Conservation (phyloP, 2,888 invertebrate genomes). For the Listrodromus nycthemerus region DNA sequence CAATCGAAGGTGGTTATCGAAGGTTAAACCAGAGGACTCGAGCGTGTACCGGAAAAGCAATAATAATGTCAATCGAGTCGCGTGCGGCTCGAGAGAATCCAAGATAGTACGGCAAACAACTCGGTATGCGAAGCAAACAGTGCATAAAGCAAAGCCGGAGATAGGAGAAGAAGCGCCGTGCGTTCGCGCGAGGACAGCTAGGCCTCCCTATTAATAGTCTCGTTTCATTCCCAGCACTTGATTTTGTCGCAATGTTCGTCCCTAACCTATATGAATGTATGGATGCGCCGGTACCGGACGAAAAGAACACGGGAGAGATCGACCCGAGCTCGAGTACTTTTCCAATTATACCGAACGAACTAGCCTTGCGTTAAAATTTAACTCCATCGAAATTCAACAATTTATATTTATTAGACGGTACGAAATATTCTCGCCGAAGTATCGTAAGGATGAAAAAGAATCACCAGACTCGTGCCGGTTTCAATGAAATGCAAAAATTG, state of each 20-base stretch:
- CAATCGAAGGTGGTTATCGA: background rate
- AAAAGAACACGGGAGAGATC: background rate
- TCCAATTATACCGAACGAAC: background rate
- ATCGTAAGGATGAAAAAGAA: background rate
- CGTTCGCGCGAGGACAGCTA: conserved; percentile 53
- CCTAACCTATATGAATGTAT: background rate
- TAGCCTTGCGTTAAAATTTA: background rate
- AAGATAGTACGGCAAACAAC: conserved; percentile 19
- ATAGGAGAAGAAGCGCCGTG: background rate
- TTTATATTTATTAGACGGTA: background rate
- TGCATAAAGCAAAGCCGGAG: conserved; percentile 15
- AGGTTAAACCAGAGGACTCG: background rate
- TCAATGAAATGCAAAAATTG: background rate
- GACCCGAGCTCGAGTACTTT: background rate
- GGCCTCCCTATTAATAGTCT: conserved; percentile 60
- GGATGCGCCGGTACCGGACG: background rate
- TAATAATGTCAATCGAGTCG: background rate
- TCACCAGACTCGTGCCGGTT: too few relatives aligned
- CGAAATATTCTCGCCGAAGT: background rate
- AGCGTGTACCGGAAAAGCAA: background rate
- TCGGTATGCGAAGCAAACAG: conserved; percentile 13
- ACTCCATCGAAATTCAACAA: background rate
- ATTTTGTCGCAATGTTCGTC: conserved; percentile 43
- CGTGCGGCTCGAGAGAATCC: conserved; percentile 3
- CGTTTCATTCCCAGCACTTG: conserved; percentile 45